phyloP scores from a whole-genome alignment of 2,113 vertebrate genomes.

The Leptosomus discolor region DNA sequence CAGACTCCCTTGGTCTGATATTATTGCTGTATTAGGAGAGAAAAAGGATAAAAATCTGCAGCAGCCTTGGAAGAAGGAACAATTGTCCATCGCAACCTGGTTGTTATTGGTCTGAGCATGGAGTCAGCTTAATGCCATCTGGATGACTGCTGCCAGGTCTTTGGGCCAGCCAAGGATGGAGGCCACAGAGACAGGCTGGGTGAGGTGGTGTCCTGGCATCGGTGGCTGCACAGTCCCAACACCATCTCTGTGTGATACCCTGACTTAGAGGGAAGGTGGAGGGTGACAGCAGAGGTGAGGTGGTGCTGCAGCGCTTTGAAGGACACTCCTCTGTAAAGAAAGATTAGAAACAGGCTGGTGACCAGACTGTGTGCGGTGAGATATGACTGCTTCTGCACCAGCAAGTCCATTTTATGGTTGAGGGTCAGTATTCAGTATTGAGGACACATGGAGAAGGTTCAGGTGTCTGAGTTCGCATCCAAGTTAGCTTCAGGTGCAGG shows the following conservation, averaged over 20 bases:
- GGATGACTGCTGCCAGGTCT: not conserved
- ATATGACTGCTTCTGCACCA: not conserved
- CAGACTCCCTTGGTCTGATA: not conserved
- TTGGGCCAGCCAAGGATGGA: not conserved
- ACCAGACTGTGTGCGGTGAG: not conserved
- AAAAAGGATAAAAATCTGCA: not conserved
- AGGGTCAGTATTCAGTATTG: not conserved
- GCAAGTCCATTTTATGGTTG: not conserved
- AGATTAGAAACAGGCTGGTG: not conserved
- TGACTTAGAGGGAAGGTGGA: not conserved
- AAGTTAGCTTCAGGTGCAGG: not conserved
- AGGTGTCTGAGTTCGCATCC: not conserved
- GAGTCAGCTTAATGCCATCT: not conserved
- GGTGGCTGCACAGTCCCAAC: fast-evolving
- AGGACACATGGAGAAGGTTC: not conserved
- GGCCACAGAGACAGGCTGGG: not conserved
- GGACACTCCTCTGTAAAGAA: not conserved
- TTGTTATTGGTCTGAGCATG: not conserved
- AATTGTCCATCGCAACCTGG: not conserved
- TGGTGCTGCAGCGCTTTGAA: not conserved
- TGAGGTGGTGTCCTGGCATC: not conserved
- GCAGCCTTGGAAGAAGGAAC: not conserved
- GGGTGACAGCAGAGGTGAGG: not conserved
- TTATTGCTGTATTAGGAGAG: not conserved
- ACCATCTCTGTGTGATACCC: fast-evolving